phyloP scores from a whole-genome alignment of 2,113 vertebrate genomes.

The Conger conger region DNA sequence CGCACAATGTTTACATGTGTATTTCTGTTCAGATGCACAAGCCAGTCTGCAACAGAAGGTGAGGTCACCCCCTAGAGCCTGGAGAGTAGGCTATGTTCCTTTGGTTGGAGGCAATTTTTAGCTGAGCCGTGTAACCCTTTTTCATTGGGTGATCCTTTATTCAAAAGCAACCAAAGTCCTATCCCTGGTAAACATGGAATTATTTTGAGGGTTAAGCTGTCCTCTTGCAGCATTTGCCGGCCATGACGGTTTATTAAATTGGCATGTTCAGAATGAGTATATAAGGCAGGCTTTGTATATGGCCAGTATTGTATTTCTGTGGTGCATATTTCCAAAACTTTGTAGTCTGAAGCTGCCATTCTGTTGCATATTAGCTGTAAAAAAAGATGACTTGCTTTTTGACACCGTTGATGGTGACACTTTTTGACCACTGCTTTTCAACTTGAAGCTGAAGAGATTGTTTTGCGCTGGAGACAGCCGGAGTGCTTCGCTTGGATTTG shows the following conservation, averaged over 20 bases:
- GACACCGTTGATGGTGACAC: neutral
- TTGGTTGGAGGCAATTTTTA: neutral
- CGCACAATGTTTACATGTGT: neutral
- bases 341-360: neutral
- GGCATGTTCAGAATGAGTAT: neutral
- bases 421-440: neutral
- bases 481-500: neutral
- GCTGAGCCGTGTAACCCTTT: neutral
- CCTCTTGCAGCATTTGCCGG: neutral
- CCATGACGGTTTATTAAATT: neutral
- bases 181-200: neutral
- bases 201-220: neutral
- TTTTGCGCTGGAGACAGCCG: neutral
- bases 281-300: neutral
- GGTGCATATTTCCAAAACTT: neutral
- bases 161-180: neutral
- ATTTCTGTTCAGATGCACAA: neutral
- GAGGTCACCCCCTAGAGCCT: neutral
- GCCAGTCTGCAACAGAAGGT: neutral
- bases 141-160: neutral
- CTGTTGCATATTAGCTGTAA: neutral
- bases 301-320: neutral
- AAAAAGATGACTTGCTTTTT: neutral
- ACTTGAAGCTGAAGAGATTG: neutral
- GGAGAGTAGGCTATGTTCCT: neutral